Conservation (phyloP, 2,888 invertebrate species). For the Chloroclysta siterata region DNA sequence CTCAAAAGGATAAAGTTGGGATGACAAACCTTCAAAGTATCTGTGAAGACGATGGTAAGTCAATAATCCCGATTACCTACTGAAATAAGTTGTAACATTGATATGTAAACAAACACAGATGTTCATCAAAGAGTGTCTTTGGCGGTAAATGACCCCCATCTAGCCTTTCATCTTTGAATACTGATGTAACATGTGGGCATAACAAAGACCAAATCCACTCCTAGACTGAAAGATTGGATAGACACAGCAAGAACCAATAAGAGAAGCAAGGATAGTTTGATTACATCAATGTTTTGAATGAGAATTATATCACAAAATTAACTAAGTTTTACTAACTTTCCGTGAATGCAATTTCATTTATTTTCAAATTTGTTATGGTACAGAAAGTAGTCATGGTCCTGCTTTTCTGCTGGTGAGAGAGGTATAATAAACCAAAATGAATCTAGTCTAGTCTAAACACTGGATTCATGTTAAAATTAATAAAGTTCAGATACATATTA, state of each 20-base stretch:
- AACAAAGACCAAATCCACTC: background rate
- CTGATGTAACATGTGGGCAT: background rate
- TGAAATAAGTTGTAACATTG: background rate
- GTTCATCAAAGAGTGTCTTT: background rate
- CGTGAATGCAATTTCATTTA: no score
- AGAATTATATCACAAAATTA: no score
- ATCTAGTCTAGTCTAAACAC: no score
- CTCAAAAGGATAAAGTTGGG: slow-evolving; percentile 61
- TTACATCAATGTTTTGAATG: no score
- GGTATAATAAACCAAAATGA: no score
- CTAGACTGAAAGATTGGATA: background rate
- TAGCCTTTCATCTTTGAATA: background rate
- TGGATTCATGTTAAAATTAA: no score
- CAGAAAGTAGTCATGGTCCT: no score
- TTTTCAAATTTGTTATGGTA: no score
- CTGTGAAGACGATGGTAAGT: slow-evolving; percentile 71
- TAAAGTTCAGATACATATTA: no score
- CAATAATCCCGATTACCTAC: background rate
- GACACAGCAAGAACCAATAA: background rate
- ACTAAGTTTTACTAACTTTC: no score
- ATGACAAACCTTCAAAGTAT: slow-evolving; percentile 71
- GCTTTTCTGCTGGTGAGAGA: no score
- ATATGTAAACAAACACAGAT: slow-evolving; percentile 9
- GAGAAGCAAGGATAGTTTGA: background rate
- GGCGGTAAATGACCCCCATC: slow-evolving; percentile 9